Conservation (phyloP, 2,888 invertebrate genomes). For the Galerucella calmariensis region DNA sequence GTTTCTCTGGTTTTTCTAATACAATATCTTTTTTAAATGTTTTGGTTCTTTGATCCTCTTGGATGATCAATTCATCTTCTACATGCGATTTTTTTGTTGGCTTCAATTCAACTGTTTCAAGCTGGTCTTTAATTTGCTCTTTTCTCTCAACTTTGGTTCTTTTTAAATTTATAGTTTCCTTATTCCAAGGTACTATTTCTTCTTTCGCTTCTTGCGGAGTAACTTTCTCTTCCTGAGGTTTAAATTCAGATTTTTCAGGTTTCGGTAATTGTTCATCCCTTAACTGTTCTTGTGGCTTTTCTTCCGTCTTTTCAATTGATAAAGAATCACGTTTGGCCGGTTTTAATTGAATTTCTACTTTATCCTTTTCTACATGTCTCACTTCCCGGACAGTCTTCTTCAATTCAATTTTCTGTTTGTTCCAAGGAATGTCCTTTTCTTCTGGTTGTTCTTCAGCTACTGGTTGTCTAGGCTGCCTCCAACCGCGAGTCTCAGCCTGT, state of each 20-base stretch:
- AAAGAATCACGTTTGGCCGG: conserved; percentile 52
- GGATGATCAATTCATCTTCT: too few species aligned
- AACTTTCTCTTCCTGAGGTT: conserved; percentile 59
- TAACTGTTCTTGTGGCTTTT: conserved; percentile 53
- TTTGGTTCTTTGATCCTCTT: conserved; percentile 1
- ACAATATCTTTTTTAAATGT: conserved; percentile 49
- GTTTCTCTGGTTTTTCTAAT: not conserved
- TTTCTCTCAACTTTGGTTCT: conserved; percentile 60
- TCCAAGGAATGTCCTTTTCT: conserved; percentile 68
- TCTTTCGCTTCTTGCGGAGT: conserved; percentile 50
- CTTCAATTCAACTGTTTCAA: conserved; percentile 48
- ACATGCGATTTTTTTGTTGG: conserved; percentile 29
- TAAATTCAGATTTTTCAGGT: conserved; percentile 23
- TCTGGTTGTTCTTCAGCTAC: conserved; percentile 52
- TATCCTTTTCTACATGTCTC: conserved; percentile 60
- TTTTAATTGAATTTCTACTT: conserved; percentile 42
- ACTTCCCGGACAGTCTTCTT: conserved; percentile 63
- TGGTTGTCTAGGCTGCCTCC: conserved; percentile 62
- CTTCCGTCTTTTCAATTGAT: conserved; percentile 60
- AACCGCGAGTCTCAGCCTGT: conserved; percentile 66
- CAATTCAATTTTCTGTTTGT: conserved; percentile 70
- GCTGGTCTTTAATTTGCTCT: conserved; percentile 55
- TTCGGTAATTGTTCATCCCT: conserved; percentile 18
- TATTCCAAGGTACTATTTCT: conserved; percentile 67
- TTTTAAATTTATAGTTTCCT: conserved; percentile 70